Base-by-base conservation (phyloP, 1,140 invertebrate genomes). In the Brachionus asplanchnoidis region DNA sequence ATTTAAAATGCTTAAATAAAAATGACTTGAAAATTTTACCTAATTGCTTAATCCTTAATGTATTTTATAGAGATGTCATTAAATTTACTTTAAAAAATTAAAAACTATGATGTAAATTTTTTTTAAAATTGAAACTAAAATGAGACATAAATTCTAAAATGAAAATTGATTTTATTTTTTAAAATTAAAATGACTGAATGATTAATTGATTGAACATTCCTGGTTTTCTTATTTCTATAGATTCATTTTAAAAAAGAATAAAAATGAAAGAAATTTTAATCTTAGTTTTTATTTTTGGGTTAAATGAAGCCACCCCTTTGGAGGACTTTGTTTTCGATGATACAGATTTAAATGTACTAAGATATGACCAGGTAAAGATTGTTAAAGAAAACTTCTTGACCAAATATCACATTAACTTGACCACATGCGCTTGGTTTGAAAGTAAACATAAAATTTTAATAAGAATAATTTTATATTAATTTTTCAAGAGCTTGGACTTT, bases 291-390 rank as follows among this genome's bases (percentile, higher is more conserved):
- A 40, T 32, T 68, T 32, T 68, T 32, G 66, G 26, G 28, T 32
- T 40, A 17, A 42, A 4, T 17, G 4, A 73, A 20, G 40, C 32
- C 2, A 42, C 17, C 42, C 79, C 79, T 9, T 17, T 82, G n/a
- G 79, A 82, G 11, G 79, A 82, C 11, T 82, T 32, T 65, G 79
- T 82, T 44, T 65, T 23, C 11, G 42, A 82, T 46, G 40, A 82
- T 82, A 17, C 50, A 65, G 79, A 82, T 46, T 6, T 65, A 28
- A 14, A 23, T 28, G 3, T 65, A 36, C 7, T 6, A 44, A 82
- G 36, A 75, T 75, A 75, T 75, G 17, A 75, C 2, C 11, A 23
- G 14, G 5, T 75, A 17, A 14, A 42, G 44, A 75, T 20, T 2
- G 40, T 42, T 17, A 75, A 42, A 42, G 40, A 75, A 20, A 75